Percentiles rank a stretch among this genome's conserved stretches.
Evolutionary conservation across 2,113 vertebrate genomes (phyloP).

Genomic region (Elaphurus davidianus): DNA sequence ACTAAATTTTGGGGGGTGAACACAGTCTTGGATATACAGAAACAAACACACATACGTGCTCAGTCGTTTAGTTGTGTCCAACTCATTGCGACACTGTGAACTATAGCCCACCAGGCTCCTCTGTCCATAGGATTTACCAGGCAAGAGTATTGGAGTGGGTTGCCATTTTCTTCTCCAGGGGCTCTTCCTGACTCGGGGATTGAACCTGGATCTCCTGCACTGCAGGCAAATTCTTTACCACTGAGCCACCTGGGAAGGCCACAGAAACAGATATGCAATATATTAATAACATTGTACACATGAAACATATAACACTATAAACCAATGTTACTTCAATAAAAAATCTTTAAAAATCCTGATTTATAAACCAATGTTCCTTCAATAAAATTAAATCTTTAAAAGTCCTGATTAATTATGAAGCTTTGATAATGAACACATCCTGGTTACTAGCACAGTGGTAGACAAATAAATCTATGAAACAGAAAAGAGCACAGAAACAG

Average conservation of each 20-base stretch:
- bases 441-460: not conserved
- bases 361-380: not conserved
- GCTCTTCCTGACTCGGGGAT: not conserved
- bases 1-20: not conserved
- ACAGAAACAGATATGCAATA: not conserved
- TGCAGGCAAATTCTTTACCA: not conserved
- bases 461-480: not conserved
- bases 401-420: not conserved
- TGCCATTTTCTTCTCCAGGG: not conserved
- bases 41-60: not conserved
- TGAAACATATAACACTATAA: not conserved
- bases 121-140: not conserved
- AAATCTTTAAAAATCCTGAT: not conserved
- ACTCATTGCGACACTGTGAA: not conserved
- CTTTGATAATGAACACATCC: not conserved
- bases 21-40: not conserved
- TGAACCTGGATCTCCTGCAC: not conserved
- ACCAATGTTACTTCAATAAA: not conserved
- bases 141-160: not conserved
- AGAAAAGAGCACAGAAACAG: not conserved
- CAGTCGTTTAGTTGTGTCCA: not conserved
- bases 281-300: not conserved
- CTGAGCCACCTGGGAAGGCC: not conserved
- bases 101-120: not conserved
- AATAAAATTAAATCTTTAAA: not conserved